Evolutionary conservation across 2,113 vertebrate species (phyloP), one percentile per base, ranked within the genome.

Genomic region (Macquaria ambigua): DNA sequence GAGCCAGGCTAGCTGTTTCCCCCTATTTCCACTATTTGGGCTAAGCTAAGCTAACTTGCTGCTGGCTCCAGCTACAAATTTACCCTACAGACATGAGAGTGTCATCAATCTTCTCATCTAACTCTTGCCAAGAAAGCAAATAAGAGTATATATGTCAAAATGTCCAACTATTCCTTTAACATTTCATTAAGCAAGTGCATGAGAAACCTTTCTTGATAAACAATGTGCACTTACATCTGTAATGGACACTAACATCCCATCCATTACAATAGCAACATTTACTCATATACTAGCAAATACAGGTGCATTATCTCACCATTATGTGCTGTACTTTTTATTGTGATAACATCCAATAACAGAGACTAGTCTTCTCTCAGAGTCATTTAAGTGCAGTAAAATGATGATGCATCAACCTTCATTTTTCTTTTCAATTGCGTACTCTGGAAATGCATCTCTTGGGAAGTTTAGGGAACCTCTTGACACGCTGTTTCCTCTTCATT

Each of bases 401-500:
- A 94, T 92, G 90, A 95, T 94, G 89, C 93, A 91, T 93, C 90
- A 89, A 89, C 89, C 92, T 94, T 91, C 90, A 91, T 93, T 88
- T 91, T 93, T 91, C 83, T 92, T 88, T 89, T 88, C 88, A 86
- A 90, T 94, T 61, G 67, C 85, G 87, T 90, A 91, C 80, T 93
- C 77, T 87, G 89, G 63, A 88, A 93, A 91, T 90, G 87, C 82
- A 86, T 96, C 93, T 95, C 94, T 70, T 62, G 93, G 93, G 95
- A 95, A 88, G 90, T 91, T 93, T 87, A 75, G 79, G 85, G 89
- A 95, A 95, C 94, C 95, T 96, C 91, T 91, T 96, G 95, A 95
- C 95, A 95, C 56, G 79, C 86, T 78, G 92, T 95, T 96, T 96
- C 95, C 95, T 95, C 93, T 96, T 96, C 95, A 96, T 96, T 96